Evolutionary conservation across 2,797 vertebrate species (phyloP), one percentile per base, ranked within the genome.

Genomic region (Caiman crocodilus): DNA sequence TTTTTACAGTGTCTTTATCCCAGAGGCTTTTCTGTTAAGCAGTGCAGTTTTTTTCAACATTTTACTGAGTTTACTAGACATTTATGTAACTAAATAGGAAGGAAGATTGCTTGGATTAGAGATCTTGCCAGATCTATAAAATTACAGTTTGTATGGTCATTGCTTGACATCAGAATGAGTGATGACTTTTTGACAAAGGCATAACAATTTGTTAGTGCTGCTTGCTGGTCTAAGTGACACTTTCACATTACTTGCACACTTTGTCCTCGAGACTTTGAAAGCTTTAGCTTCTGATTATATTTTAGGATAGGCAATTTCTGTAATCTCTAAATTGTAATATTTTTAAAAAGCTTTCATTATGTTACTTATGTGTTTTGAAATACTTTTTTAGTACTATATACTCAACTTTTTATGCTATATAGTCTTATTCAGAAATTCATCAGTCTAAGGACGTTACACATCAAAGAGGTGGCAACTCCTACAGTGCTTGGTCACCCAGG

Each of bases 201-300:
- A 85, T 64, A 75, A 83, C 90, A 96, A 95, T 96, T 94, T 95
- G 81, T 97, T 96, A 96, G 89, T 85, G 91, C 3, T 96, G 95
- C 90, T 91, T 96, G 87, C 79, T 95, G 90, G 84, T 85, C 73
- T 95, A 89, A 96, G 79, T 94, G 95, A 95, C 90, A 94, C 76
- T 96, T 97, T 88, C 77, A 90, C 80, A 97, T 97, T 96, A 90
- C 60, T 21, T 91, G 26, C 1, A 81, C 91, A 92, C 88, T 96
- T 94, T 17, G 42, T 96, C 82, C 82, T 94, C 16, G 30, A 95
- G 18, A 91, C 35, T 93, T 95, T 94, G 86, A 95, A 92, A 96
- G 88, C 83, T 93, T 92, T 92, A 84, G 58, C 56, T 96, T 83
- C 89, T 98, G 95, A 97, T 97, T 97, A 96, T 97, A 97, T 97